Base-by-base conservation (phyloP, 2,113 vertebrate genomes). In the Craseonycteris thonglongyai region DNA sequence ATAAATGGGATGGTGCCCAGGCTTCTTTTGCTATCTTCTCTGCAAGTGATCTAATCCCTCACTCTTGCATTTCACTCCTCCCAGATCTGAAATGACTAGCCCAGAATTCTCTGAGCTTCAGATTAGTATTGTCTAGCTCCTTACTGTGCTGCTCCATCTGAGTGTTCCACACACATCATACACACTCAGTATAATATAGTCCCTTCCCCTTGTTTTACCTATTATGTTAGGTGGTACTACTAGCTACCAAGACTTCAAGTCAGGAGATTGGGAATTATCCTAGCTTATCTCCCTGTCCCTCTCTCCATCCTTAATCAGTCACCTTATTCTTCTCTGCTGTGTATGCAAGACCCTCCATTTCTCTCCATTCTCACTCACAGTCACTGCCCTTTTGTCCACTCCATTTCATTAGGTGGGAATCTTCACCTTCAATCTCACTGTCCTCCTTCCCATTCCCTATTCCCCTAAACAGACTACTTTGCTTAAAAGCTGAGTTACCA, bases 401-500 rank as follows among this genome's bases (percentile, higher is more conserved):
- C 42, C n/a, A 24, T 78, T 91, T 91, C 61, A 71, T 49, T 76
- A 82, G 51, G 28, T 22, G 90, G 8, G n/a, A 54, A 15, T 94
- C 61, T 38, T n/a, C 47, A 74, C n/a, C 56, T 87, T 94, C 56
- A 68, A 2, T 75, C 66, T 80, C 71, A 68, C 30, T 38, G 40
- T 61, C 38, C n/a, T 81, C 51, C 33, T 58, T 51, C 66, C 65
- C 6, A 68, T 80, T 0, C 45, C 24, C 42, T 14, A 54, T 5
- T n/a, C 21, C 42, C 12, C n/a, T 14, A 30, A 68, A 35, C n/a
- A 74, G 7, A 78, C 38, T 75, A 47, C 49, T 35, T 95, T 78
- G 49, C 76, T 80, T 95, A 75, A 88, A 96, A 92, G 65, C 38
- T 79, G 33, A 93, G 19, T 90, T 83, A 14, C 74, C 30, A 68